These are phyloP conservation scores for Lamprologus tigripictilis DNA, from an alignment of 2,113 vertebrate species.

Conservation along the genomic window DNA sequence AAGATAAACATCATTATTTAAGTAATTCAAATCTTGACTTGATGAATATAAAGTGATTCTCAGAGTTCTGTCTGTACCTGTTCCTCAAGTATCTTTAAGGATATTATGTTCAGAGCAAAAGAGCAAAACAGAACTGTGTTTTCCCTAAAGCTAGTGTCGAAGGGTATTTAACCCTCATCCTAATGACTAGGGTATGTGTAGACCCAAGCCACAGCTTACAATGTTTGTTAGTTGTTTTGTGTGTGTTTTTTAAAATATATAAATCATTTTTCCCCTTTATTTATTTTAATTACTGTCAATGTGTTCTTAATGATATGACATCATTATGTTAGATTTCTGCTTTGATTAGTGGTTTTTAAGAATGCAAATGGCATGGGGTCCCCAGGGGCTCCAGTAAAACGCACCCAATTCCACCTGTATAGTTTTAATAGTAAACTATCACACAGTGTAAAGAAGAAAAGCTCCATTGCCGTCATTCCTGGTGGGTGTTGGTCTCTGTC, in stretches of 20 bases:
- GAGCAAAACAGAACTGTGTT: background rate
- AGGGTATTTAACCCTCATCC: background rate
- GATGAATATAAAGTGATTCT: background rate
- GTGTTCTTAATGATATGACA: background rate
- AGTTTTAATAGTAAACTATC: background rate
- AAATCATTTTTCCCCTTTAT: background rate
- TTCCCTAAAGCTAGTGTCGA: background rate
- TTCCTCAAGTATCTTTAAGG: background rate
- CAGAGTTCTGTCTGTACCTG: background rate
- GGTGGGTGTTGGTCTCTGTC: background rate
- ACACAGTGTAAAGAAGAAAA: background rate
- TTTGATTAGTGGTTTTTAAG: background rate
- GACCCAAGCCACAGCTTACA: background rate
- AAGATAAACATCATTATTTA: background rate
- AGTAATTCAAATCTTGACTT: background rate
- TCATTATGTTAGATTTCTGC: background rate
- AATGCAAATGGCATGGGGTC: background rate
- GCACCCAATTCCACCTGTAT: background rate
- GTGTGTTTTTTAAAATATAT: rapidly evolving
- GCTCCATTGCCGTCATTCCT: background rate
- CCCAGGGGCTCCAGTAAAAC: background rate
- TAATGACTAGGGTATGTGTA: background rate
- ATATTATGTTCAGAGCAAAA: background rate
- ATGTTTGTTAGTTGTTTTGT: background rate
- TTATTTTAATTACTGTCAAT: background rate